These are phyloP conservation scores for Rallus crepitans DNA, from an alignment of 2,797 vertebrate genomes.

Conservation along the genomic window DNA sequence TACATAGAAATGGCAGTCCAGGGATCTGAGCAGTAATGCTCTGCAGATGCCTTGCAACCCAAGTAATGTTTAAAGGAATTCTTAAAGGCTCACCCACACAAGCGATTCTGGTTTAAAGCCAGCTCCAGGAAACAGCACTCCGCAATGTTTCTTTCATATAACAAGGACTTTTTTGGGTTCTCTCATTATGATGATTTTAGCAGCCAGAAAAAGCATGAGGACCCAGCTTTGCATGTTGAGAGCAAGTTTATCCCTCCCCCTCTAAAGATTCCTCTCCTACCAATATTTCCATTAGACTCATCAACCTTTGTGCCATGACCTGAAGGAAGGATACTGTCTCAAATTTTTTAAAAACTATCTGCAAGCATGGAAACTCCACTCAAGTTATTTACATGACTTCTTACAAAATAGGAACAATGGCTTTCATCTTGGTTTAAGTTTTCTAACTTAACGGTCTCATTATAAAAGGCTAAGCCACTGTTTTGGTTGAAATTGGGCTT, in stretches of 20 bases:
- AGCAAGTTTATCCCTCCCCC: not conserved
- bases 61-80: conserved; percentile 30
- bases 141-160: not conserved
- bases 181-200: not conserved
- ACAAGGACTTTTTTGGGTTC: not conserved
- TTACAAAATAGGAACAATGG: not conserved
- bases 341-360: not conserved
- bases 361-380: not conserved
- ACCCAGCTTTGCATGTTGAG: not conserved
- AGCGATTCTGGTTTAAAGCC: conserved; percentile 31
- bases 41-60: not conserved
- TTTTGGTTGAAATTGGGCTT: not conserved
- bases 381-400: not conserved
- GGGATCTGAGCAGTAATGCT: conserved; percentile 8
- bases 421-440: not conserved
- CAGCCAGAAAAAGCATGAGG: not conserved
- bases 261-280: not conserved
- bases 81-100: conserved; percentile 40
- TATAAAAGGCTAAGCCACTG: not conserved
- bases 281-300: not conserved
- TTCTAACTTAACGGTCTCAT: not conserved
- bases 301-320: not conserved
- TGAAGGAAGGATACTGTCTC: not conserved
- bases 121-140: conserved; percentile 23
- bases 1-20: not conserved